phyloP scores from a whole-genome alignment of 1,140 invertebrate species.

The Thaumatotibia leucotreta region DNA sequence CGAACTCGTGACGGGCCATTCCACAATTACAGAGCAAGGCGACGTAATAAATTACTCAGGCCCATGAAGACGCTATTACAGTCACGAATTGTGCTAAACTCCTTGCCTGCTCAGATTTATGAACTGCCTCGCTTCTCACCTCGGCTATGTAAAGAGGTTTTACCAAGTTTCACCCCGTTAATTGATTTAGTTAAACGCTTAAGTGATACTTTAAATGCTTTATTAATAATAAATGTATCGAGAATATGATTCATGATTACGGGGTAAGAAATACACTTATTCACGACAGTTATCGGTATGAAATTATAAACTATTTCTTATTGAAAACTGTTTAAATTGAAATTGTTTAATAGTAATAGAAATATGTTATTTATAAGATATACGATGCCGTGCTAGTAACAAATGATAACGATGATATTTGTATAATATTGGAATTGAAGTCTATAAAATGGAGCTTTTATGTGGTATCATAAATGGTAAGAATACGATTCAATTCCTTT shows the following conservation, averaged over 20 bases:
- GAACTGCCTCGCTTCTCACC: conserved; percentile 29
- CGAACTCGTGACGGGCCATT: conserved; percentile 23
- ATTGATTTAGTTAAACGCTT: background rate
- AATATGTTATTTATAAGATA: background rate
- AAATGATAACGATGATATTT: background rate
- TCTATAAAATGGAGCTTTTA: background rate
- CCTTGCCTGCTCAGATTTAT: conserved; percentile 46
- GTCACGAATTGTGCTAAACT: conserved; percentile 58
- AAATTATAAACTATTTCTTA: background rate
- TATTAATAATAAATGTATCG: background rate
- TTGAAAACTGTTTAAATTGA: background rate
- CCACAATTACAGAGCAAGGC: conserved; percentile 24
- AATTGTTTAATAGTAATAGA: background rate
- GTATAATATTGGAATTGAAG: background rate
- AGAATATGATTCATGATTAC: background rate
- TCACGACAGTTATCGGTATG: background rate
- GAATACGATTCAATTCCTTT: background rate
- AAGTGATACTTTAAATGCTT: background rate
- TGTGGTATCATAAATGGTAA: background rate
- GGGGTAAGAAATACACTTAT: background rate
- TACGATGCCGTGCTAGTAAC: background rate
- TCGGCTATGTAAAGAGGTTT: conserved; percentile 21
- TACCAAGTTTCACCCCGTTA: conserved; percentile 24
- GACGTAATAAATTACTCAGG: conserved; percentile 42
- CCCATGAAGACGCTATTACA: conserved; percentile 39